Evolutionary conservation across 92 coral and sea anemone species (phyloP).

Genomic region (Porites rus): DNA sequence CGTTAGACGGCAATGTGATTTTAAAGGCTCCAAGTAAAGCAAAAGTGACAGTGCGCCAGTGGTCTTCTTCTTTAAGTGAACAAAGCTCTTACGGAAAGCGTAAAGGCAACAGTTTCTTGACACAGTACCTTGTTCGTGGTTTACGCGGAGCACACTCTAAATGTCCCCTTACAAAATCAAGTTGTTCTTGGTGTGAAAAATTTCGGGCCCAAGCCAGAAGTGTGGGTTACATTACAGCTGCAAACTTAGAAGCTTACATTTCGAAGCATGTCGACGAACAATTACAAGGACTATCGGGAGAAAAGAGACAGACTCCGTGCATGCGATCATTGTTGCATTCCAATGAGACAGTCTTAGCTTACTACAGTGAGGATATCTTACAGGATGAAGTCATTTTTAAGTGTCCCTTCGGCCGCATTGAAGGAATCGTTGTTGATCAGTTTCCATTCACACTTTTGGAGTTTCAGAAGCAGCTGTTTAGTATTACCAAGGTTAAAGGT

Average conservation of each 20-base stretch:
- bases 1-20: constrained; percentile 26
- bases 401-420: neutral
- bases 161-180: constrained; percentile 1
- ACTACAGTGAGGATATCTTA: constrained; percentile 23
- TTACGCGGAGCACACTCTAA: constrained; percentile 21
- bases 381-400: constrained; percentile 18
- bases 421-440: neutral
- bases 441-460: constrained; percentile 20
- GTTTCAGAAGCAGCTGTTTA: constrained; percentile 11
- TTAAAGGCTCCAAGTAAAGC: constrained; percentile 1
- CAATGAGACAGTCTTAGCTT: constrained; percentile 24
- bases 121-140: constrained; percentile 14
- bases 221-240: constrained; percentile 34
- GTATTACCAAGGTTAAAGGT: constrained; percentile 12
- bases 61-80: constrained; percentile 21
- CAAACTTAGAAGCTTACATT: constrained; percentile 30
- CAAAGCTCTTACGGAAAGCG: constrained; percentile 12
- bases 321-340: constrained; percentile 20
- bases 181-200: constrained; percentile 10
- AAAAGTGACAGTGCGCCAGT: constrained; percentile 5
- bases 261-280: constrained; percentile 27
- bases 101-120: constrained; percentile 27
- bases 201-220: constrained; percentile 17
- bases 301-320: constrained; percentile 12
- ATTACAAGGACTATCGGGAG: constrained; percentile 2